Evolutionary conservation across 2,888 invertebrate species (phyloP), one percentile per base, ranked within the genome.

Genomic region (Polymixis flavicincta): DNA sequence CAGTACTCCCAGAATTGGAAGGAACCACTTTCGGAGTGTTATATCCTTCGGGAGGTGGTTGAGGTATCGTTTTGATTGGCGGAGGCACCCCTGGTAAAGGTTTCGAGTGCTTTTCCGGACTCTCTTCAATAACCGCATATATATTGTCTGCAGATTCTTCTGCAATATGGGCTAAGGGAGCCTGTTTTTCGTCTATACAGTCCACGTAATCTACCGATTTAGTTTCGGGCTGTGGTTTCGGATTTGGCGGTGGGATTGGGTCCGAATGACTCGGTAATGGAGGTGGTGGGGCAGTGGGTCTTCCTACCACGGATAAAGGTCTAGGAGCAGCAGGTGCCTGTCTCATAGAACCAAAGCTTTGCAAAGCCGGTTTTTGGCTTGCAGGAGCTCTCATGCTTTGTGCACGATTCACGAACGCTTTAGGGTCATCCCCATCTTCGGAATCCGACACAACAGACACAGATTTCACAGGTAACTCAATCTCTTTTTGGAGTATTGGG

Each of bases 121-220:
- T 97, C 91, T 98, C 98, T 90, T 98, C 98, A 68, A 98, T 98
- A 0, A 98, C 98, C 0, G 98, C 98, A 91, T 98, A 98, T 82
- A 98, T 98, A 89, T 98, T 98, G 89, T 98, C 98, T 22, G 96
- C 92, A 0, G 97, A 97, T 87, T 97, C 97, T 87, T 97, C 97
- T 78, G 97, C 97, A 67, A 98, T 97, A 84, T 97, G 97, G 0
- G 97, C 97, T 78, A 98, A 90, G 0, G 97, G 97, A 0, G 97
- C 96, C 45, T 97, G 97, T 63, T 97, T 96, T 80, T 98, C 97
- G 86, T 98, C 98, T 75, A 98, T 97, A 89, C 98, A 98, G 90
- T 98, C 98, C 64, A 98, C 98, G 90, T 98, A 98, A 76, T 98
- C 98, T 50, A 93, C 90, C 2, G 93, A 92, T 78, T 93, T 94